Evolutionary conservation across 2,797 vertebrate species (phyloP), one percentile per base, ranked within the genome.

Genomic region (Hoplostethus mediterraneus): DNA sequence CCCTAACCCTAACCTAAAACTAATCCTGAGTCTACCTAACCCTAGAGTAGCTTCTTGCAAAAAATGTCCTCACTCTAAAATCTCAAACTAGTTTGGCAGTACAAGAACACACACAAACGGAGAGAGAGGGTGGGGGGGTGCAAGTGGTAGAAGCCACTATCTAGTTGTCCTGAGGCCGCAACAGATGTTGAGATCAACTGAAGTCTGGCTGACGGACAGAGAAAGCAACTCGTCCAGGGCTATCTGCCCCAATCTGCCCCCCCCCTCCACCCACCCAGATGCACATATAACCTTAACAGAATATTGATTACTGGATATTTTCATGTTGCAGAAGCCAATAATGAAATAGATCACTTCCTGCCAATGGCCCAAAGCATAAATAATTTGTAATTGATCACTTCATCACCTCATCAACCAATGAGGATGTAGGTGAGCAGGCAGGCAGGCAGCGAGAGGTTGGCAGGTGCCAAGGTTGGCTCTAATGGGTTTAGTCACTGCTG

Each of bases 401-500:
- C 71, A 21, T 21, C 48, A 79, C 69, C 21, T 58, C 28, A 54
- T 38, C n/a, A 64, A 49, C 56, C 31, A 62, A 14, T 30, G 53
- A 68, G 42, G 25, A 10, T 5, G 40, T 52, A 71, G 63, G 54
- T 65, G 71, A 63, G 49, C 61, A 55, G 45, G 45, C 47, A 21
- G 51, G 7, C 55, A 63, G 51, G 47, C n/a, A 47, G n/a, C 49
- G 65, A 74, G 75, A 65, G 63, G 63, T 52, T 74, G 78, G 69
- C 73, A 80, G 72, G 60, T 81, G 71, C 75, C 71, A 25, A 36
- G 65, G 42, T 75, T 77, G 52, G 30, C 65, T 81, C n/a, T 79
- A 73, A 84, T 79, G 63, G 61, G 63, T 65, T 88, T 78, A 81
- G 81, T 80, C 77, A 77, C 75, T 81, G 71, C 79, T 85, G 84